phyloP scores from a whole-genome alignment of 2,888 invertebrate genomes.

The Aspidiotus destructor region DNA sequence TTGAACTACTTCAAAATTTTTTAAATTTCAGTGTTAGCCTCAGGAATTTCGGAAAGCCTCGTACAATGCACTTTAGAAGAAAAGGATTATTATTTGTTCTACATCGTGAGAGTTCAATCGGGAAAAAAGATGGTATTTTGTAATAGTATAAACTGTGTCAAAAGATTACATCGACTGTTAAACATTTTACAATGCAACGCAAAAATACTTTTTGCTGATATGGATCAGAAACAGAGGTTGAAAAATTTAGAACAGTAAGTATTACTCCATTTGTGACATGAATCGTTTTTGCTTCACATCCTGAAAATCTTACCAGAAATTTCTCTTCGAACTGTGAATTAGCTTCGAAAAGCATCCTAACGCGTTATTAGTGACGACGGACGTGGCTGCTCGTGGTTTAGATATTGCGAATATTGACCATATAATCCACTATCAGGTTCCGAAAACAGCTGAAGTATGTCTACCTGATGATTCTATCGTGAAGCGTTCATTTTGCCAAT shows the following conservation, averaged over 20 bases:
- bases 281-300: not conserved
- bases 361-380: conserved; percentile 73
- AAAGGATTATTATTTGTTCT: conserved; percentile 87
- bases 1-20: not conserved
- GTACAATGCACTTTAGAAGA: conserved; percentile 67
- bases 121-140: conserved; percentile 90
- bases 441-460: conserved; percentile 74
- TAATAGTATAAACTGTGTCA: conserved; percentile 87
- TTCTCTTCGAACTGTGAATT: no score
- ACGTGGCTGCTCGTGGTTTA: conserved; percentile 93
- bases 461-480: not conserved
- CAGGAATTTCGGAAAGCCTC: conserved; percentile 54
- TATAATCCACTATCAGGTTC: conserved; percentile 94
- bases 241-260: conserved; percentile 76
- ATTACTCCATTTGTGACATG: conserved; percentile 40
- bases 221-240: conserved; percentile 88
- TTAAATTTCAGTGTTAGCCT: conserved; percentile 25
- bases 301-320: no score
- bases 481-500: not conserved
- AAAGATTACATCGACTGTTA: conserved; percentile 52
- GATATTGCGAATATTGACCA: conserved; percentile 90
- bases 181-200: conserved; percentile 53
- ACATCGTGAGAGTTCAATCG: conserved; percentile 71
- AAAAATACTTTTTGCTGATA: conserved; percentile 71
- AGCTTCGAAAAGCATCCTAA: conserved; percentile 51